A percentile compares a stretch with the other conserved stretches of the same genome.
phyloP scores from a whole-genome alignment of 2,797 vertebrate genomes.

The Saxicola maurus region DNA sequence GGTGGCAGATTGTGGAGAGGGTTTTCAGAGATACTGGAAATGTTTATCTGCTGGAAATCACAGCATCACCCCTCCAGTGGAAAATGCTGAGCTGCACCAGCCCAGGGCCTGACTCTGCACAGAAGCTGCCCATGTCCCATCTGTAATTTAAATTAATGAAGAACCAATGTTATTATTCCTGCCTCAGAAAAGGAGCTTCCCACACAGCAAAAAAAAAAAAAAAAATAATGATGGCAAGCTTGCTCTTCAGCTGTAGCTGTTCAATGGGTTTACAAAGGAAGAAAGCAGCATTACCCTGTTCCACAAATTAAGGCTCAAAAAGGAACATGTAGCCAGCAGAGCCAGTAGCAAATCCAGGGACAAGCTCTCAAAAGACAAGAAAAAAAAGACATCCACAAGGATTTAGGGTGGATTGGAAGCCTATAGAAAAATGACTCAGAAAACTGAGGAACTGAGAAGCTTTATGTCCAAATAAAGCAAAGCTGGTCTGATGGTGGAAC shows the following conservation, averaged over 20 bases:
- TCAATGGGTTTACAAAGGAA: not conserved
- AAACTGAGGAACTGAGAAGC: not conserved
- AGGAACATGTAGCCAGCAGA: not conserved
- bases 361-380: not conserved
- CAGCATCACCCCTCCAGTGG: not conserved
- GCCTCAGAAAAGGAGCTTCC: not conserved
- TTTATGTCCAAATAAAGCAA: not conserved
- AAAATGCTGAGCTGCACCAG: not conserved
- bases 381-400: not conserved
- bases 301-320: conserved; percentile 8
- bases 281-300: not conserved
- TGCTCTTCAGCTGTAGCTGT: not conserved
- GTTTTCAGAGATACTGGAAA: not conserved
- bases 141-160: conserved; percentile 40
- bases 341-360: not conserved
- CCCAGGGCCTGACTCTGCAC: not conserved
- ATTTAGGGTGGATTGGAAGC: not conserved
- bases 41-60: conserved; percentile 30
- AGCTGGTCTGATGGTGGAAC: not conserved
- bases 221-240: not conserved
- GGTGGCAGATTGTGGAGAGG: not conserved
- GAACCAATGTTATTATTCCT: not conserved
- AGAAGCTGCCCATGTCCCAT: not conserved
- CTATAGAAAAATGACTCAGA: not conserved
- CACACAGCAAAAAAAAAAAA: not conserved